Evolutionary conservation across 2,888 invertebrate species (phyloP).

Genomic region (Leucania comma): DNA sequence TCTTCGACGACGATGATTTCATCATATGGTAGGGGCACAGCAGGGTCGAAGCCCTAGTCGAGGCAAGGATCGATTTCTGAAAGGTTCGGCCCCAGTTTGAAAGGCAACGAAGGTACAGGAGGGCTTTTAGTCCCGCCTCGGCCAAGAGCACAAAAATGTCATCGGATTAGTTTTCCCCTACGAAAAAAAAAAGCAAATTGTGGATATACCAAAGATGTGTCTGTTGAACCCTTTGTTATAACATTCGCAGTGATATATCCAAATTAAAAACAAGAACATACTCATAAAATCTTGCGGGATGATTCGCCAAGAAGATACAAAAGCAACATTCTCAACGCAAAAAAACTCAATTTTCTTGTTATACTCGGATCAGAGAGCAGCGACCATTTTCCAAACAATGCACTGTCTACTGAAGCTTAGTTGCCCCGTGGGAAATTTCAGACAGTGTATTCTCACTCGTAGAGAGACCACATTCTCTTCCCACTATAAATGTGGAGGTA

Average conservation of each 20-base stretch:
- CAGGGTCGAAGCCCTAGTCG: too few relatives aligned
- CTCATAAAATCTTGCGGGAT: background rate
- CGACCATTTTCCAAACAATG: conserved; percentile 9
- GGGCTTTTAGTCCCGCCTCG: too few relatives aligned
- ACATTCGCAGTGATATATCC: background rate
- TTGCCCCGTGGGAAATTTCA: conserved; percentile 46
- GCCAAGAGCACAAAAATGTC: too few relatives aligned
- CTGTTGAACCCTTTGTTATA: background rate
- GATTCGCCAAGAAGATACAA: background rate
- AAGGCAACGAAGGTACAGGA: too few relatives aligned
- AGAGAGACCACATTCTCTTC: background rate
- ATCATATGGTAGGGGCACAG: too few relatives aligned
- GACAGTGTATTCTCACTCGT: conserved; percentile 24
- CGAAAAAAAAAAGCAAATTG: too few relatives aligned
- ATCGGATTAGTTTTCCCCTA: too few relatives aligned
- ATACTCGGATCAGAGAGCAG: background rate
- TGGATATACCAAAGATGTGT: too few relatives aligned
- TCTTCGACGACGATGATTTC: too few relatives aligned
- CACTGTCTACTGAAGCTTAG: background rate
- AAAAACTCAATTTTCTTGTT: background rate
- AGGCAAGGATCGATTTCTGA: too few relatives aligned
- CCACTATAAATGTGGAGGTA: conserved; percentile 25
- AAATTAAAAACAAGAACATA: background rate
- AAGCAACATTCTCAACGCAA: background rate
- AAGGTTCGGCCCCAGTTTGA: too few relatives aligned